Base-by-base conservation (phyloP, 2,797 vertebrate genomes). In the Zenarchopterus dispar region DNA sequence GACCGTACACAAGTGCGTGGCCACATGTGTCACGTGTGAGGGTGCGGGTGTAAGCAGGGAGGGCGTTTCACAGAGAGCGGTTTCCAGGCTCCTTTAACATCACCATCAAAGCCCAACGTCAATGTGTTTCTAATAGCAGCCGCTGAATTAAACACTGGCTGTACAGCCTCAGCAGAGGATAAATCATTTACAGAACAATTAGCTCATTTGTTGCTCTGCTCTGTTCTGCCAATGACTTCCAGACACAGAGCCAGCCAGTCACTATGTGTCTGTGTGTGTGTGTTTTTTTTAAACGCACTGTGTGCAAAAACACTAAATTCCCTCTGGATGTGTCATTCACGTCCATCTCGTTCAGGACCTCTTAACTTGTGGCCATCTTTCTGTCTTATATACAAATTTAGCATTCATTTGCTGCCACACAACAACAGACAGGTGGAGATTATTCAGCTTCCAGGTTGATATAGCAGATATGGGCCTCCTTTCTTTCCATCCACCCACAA, bases 161-260 rank as follows among this genome's bases (percentile, higher is more conserved):
- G 69, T 61, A 77, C 75, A 71, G 84, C 86, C 87, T 91, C 88
- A 87, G 80, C 85, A 84, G 78, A 88, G 88, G 76, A 91, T 91
- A 90, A 92, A 92, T 91, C 88, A 90, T 91, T 93, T 92, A 91
- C 89, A 90, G 86, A 84, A 87, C 89, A 91, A 92, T 93, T 92
- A 92, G 90, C 91, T 91, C 90, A 92, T 91, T 92, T 89, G 88
- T 88, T 91, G 88, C 84, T 91, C 79, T 48, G 82, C 85, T 88
- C 88, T 73, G 73, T 33, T 62, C 77, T 63, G 86, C 85, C 85
- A 91, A 92, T 80, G 87, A 89, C 89, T 92, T 92, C 91, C 91
- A 92, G 91, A 90, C 89, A 77, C 74, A 43, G 76, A 78, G 56
- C 67, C 68, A 52, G 78, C 62, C 66, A 56, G 57, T 24, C 45